Base-by-base conservation (phyloP, 2,113 vertebrate genomes). In the Periophthalmus modestus region DNA sequence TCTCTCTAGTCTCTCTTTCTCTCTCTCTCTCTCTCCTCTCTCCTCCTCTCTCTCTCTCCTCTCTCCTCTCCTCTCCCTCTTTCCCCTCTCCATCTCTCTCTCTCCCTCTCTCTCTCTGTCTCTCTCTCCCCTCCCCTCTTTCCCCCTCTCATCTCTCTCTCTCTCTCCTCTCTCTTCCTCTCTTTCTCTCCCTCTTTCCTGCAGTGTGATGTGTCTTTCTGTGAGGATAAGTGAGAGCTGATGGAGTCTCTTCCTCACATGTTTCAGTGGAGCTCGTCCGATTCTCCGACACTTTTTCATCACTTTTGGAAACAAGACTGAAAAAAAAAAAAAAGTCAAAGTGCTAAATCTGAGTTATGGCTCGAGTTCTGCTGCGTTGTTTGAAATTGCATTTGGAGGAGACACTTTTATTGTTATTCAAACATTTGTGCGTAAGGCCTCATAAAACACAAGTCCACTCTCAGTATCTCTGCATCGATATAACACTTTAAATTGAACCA, bases 341-440 rank as follows among this genome's bases (percentile, higher is more conserved):
- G 55, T 58, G 55, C 55, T 58, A 58, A 58, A 58, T 21, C 24
- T 58, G 55, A 58, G 55, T 58, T 58, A 58, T 5, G 21, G n/a
- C 54, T 58, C 18, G 4, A 0, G 2, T 2, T 55, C 10, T 58
- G 55, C 55, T 23, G n/a, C 21, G 14, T 58, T 58, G 55, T 24
- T 23, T 11, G 5, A 58, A 13, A n/a, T 12, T 24, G 2, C 52
- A 55, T 48, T 48, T 4, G 47, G 13, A 48, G 15, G 47, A 48
- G 47, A 48, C 47, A 48, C 47, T 48, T 48, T 48, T 43, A 43
- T 43, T 9, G 39, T 10, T 10, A 43, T 2, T 10, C 39, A 43
- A 7, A 43, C 7, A 43, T 43, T 10, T 10, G 39, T 10, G 11
- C 10, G 7, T 43, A 43, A 7, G 7, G 7, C 39, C 10, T 43